Evolutionary conservation across 2,888 invertebrate species (phyloP).

Genomic region (Phyllotreta cruciferae): DNA sequence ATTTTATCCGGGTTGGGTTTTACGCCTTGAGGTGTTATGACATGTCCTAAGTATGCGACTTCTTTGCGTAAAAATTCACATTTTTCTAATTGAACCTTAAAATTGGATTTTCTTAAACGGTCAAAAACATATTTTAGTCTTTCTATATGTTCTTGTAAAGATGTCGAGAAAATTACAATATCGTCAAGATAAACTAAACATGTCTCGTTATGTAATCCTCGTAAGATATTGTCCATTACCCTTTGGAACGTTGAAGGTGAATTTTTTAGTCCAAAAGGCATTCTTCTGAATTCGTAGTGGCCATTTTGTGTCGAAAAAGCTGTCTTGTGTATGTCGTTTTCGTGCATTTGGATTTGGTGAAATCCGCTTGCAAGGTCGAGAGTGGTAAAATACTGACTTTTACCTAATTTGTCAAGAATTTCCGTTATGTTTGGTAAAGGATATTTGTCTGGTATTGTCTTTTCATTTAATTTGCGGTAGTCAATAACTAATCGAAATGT

Average conservation of each 20-base stretch:
- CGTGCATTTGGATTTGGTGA: constrained; percentile 45
- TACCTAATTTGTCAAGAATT: constrained; percentile 49
- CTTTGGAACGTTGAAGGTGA: constrained; percentile 46
- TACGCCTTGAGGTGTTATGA: constrained; percentile 30
- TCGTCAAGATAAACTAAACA: constrained; percentile 50
- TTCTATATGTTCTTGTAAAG: constrained; percentile 46
- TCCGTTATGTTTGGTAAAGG: constrained; percentile 50
- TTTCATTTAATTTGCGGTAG: constrained; percentile 35
- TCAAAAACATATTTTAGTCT: constrained; percentile 42
- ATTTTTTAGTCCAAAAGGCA: constrained; percentile 47
- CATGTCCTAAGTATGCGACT: constrained; percentile 36
- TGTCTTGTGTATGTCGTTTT: constrained; percentile 43
- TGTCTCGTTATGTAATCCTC: constrained; percentile 39
- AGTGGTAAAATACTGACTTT: constrained; percentile 44
- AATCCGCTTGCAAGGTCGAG: constrained; percentile 45
- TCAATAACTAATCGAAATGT: constrained; percentile 33
- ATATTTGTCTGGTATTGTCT: constrained; percentile 45
- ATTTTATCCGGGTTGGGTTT: constrained; percentile 41
- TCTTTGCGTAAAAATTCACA: constrained; percentile 35
- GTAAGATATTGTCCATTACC: constrained; percentile 45
- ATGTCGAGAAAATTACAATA: constrained; percentile 47
- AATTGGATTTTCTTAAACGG: constrained; percentile 35
- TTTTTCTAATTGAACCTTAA: constrained; percentile 39
- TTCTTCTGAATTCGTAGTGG: constrained; percentile 45
- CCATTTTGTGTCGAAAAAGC: constrained; percentile 44